phyloP scores from a whole-genome alignment of 2,113 vertebrate genomes.

The Chloropsis hardwickii region DNA sequence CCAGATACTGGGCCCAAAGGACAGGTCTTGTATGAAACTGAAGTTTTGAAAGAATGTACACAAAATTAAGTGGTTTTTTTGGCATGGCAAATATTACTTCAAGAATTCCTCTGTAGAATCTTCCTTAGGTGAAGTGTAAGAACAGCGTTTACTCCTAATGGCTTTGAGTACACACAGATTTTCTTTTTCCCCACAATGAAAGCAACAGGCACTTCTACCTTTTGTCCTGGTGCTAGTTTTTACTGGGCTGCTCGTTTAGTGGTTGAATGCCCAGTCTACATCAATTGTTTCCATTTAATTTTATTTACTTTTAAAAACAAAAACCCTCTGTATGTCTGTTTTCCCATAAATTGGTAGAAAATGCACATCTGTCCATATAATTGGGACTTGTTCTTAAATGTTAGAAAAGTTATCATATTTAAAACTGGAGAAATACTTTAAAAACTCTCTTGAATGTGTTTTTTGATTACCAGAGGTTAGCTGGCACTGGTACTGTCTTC shows the following conservation, averaged over 20 bases:
- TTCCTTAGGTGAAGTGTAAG: not conserved
- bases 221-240: not conserved
- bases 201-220: not conserved
- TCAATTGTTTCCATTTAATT: not conserved
- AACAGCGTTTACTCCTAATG: not conserved
- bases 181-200: not conserved
- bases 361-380: not conserved
- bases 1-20: not conserved
- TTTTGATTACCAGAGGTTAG: slow-evolving; percentile 21
- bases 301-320: not conserved
- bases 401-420: not conserved
- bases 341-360: not conserved
- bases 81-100: not conserved
- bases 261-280: not conserved
- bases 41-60: not conserved
- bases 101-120: not conserved
- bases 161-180: not conserved
- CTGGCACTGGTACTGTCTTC: not conserved
- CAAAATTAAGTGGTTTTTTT: not conserved
- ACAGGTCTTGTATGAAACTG: not conserved
- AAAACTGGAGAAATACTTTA: not conserved
- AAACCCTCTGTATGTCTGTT: not conserved
- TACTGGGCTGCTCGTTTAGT: not conserved
- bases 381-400: not conserved
- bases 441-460: not conserved